Base-by-base conservation (phyloP, 2,888 invertebrate species). In the Temnothorax rugatulus region DNA sequence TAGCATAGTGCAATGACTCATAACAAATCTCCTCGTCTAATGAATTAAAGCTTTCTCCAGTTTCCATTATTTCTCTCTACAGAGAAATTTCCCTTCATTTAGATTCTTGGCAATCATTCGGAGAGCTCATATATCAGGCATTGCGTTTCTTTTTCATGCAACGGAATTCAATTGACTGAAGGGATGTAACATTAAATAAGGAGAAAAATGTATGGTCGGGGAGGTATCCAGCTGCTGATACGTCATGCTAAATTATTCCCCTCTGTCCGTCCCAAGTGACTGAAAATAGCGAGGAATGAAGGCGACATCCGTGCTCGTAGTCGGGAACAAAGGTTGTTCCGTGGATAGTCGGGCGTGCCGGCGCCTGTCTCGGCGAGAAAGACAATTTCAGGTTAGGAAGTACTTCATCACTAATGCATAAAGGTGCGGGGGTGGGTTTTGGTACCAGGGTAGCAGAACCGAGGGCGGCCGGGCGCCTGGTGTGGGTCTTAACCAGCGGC, bases 371-470 rank as follows among this genome's bases (percentile, higher is more conserved):
- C 86, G 79, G 84, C 61, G 88, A 88, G 89, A 90, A 90, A 91
- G 91, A 91, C 90, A 91, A 91, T 91, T 90, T 91, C 86, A 88
- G 86, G 87, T 84, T 90, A 88, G 87, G 86, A 90, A 90, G 87
- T 83, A 87, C 88, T 90, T 91, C 90, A 90, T 91, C 91, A 88
- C 86, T 90, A 90, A 91, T 89, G 90, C 90, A 91, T 91, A 91
- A 90, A 91, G 89, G 82, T 82, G 86, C 79, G 85, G 85, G 82
- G 77, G 77, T 34, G 61, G 75, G 82, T 81, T 82, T 52, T 64
- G 68, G 83, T 54, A 18, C 54, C 66, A 59, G 50, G 73, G 69
- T 68, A 29, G 64, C 74, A 47, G 69, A 57, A 21, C 34, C 57
- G 74, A 76, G 81, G 54, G 29, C n/a, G 41, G 63, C 38, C 8